Conservation (phyloP, 2,113 vertebrate species). For the Crotalus helleri region DNA sequence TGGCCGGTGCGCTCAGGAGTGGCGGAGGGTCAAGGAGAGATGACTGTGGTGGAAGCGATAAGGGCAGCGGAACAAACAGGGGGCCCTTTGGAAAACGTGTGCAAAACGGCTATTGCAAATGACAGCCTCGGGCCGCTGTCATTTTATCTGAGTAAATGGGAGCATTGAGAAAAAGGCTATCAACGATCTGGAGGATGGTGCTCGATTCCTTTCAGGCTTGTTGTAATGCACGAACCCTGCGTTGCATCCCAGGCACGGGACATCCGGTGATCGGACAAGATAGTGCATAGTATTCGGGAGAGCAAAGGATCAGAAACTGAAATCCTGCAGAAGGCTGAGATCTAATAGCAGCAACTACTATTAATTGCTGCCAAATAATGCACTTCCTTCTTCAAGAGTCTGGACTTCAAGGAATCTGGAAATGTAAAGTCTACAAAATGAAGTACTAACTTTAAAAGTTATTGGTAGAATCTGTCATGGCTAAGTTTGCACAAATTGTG, state of each 20-base stretch:
- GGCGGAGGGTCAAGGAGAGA: constrained; percentile 21
- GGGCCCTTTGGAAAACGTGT: not conserved
- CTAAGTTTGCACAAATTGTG: not conserved
- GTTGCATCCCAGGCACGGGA: not conserved
- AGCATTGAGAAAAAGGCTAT: not conserved
- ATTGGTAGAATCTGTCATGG: not conserved
- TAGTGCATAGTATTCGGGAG: not conserved
- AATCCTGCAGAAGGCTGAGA: not conserved
- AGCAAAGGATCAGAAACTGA: not conserved
- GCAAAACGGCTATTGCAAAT: not conserved
- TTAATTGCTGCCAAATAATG: not conserved
- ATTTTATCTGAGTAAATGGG: not conserved
- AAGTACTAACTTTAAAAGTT: not conserved
- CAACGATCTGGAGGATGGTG: not conserved
- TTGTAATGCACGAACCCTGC: not conserved
- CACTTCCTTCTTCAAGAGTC: not conserved
- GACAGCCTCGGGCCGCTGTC: not conserved
- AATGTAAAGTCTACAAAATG: not conserved
- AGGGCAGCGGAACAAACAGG: not conserved
- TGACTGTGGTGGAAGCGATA: not conserved
- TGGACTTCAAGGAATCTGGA: not conserved
- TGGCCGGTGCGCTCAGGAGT: not conserved
- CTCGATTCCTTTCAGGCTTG: not conserved
- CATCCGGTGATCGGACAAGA: not conserved
- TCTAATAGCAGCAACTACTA: not conserved